These are phyloP conservation scores for Chrysolina haemoptera DNA, from an alignment of 2,888 invertebrate species.

Conservation along the genomic window DNA sequence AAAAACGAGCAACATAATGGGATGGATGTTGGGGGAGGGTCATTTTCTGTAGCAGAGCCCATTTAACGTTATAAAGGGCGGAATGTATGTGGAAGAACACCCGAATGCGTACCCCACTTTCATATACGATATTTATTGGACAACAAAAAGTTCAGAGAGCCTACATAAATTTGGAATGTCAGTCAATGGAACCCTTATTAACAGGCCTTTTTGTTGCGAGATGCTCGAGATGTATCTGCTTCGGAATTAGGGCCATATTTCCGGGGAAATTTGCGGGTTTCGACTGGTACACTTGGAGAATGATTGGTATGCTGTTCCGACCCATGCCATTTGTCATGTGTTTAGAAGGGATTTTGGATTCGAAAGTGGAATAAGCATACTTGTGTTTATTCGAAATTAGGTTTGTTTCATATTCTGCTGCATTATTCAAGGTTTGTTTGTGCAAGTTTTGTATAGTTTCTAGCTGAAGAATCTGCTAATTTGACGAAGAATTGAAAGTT, in stretches of 20 bases:
- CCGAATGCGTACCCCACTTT: constrained; percentile 4
- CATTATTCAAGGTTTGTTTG: too few species aligned
- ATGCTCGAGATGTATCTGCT: constrained; percentile 9
- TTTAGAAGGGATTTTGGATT: too few species aligned
- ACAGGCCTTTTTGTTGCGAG: constrained; percentile 10
- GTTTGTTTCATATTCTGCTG: too few species aligned
- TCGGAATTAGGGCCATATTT: constrained; percentile 3
- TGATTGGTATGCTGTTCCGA: too few species aligned
- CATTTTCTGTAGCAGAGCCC: constrained; percentile 9
- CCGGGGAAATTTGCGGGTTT: not conserved
- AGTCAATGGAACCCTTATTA: constrained; percentile 19
- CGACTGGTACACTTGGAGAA: not conserved
- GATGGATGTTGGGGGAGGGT: constrained; percentile 26
- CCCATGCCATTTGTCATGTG: too few species aligned
- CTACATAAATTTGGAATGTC: constrained; percentile 23
- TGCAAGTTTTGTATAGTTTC: too few species aligned
- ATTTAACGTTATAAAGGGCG: constrained; percentile 20
- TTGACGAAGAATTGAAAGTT: too few species aligned
- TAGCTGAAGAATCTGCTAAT: too few species aligned
- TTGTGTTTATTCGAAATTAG: too few species aligned
- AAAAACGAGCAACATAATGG: constrained; percentile 40
- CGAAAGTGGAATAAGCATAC: too few species aligned
- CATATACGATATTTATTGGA: constrained; percentile 23
- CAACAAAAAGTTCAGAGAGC: constrained; percentile 21
- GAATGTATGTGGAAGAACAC: constrained; percentile 6